Conservation (phyloP, 2,113 vertebrate genomes). For the Pelobates fuscus region DNA sequence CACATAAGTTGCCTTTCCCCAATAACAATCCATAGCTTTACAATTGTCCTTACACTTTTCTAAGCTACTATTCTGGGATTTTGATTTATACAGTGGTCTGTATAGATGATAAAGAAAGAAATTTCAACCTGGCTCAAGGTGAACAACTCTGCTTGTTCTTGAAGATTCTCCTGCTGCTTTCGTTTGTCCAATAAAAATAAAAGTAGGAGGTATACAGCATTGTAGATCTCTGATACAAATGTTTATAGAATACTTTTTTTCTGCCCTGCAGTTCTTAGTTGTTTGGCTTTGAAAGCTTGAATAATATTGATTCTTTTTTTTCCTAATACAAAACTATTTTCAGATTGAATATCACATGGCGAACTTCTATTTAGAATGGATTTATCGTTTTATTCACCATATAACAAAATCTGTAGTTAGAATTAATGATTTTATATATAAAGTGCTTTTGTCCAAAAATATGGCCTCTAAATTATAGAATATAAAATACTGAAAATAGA, state of each 20-base stretch:
- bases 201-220: constrained; percentile 24
- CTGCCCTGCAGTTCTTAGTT: constrained; percentile 33
- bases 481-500: too few relatives aligned
- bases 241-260: constrained; percentile 29
- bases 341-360: constrained; percentile 31
- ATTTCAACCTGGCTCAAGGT: constrained; percentile 33
- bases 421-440: constrained; percentile 20
- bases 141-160: constrained; percentile 28
- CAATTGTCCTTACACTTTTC: constrained; percentile 10
- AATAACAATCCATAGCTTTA: constrained; percentile 12
- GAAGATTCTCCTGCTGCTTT: constrained; percentile 34
- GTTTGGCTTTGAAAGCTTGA: constrained; percentile 33
- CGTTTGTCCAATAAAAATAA: constrained; percentile 40
- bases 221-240: constrained; percentile 40
- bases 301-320: constrained; percentile 46
- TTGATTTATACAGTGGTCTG: constrained; percentile 31
- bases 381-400: constrained; percentile 41
- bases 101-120: constrained; percentile 20
- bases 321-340: constrained; percentile 47
- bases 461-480: too few relatives aligned
- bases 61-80: neutral
- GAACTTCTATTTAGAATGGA: constrained; percentile 31
- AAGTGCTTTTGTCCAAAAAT: too few relatives aligned
- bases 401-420: constrained; percentile 25
- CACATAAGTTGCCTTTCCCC: neutral